Base-by-base conservation (phyloP, 1,140 invertebrate species). In the Pectinophora gossypiella region DNA sequence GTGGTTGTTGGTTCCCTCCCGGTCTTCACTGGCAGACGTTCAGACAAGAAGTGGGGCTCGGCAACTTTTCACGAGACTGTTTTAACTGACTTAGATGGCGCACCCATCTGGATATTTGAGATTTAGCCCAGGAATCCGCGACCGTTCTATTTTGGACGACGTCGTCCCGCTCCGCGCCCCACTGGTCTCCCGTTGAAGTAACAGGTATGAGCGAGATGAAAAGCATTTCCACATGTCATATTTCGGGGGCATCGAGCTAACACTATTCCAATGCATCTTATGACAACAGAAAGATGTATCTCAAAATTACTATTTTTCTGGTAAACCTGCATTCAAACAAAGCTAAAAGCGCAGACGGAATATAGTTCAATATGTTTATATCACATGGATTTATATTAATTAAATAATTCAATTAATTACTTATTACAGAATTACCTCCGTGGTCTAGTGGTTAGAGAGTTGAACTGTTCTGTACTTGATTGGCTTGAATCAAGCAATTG, bases 71-170 rank as follows among this genome's bases (percentile, higher is more conserved):
- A 88, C 87, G 84, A 87, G 88, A 89, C 89, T 89, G 91, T 93
- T 93, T 93, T 93, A 93, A 92, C 90, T 87, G 84, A 76, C 84
- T 89, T 88, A 93, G 92, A 92, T 91, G 92, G 91, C 92, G 91
- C 90, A 83, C 78, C 59, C 69, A 68, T 87, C 84, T 86, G 84
- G 85, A 84, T 90, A 88, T 89, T 88, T 88, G 89, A 89, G 85
- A 89, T 88, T 89, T 87, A 82, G 87, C 87, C 87, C 87, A 88
- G 87, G 86, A 88, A 88, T 88, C 85, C 73, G 82, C 80, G 68
- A 79, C 66, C 69, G 79, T 86, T 86, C 87, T 89, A 89, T 89
- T 89, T 89, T 87, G 71, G 72, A 84, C 72, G 72, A 61, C 84
- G 73, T 83, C 66, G 67, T 78, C 69, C 64, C 64, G 68, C 57